Evolutionary conservation across 2,888 invertebrate species (phyloP).

Genomic region (Lasioglossum lativentre): DNA sequence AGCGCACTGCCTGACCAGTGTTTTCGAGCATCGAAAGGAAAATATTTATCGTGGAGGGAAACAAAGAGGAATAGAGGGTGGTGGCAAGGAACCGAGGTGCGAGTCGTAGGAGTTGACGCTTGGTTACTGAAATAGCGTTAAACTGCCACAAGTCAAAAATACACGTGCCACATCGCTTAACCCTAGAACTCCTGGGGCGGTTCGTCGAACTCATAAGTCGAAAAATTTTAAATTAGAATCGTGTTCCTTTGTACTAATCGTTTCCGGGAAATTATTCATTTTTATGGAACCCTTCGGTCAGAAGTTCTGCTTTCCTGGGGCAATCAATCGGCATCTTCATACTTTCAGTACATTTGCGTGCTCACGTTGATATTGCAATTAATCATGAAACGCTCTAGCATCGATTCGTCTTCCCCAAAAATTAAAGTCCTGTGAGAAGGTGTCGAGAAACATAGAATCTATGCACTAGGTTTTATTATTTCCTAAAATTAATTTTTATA

Average conservation of each 20-base stretch:
- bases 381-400: not conserved
- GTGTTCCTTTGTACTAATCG: not conserved
- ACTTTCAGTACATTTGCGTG: not conserved
- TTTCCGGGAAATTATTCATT: not conserved
- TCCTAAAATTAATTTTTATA: not conserved
- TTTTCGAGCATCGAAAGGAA: conserved; percentile 21
- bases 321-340: not conserved
- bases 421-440: not conserved
- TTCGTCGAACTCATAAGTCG: conserved; percentile 18
- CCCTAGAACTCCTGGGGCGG: conserved; percentile 36
- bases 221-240: conserved; percentile 10
- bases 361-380: not conserved
- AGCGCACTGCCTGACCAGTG: not conserved
- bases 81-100: conserved; percentile 34
- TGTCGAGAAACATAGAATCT: not conserved
- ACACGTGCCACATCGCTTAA: conserved; percentile 59
- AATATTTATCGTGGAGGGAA: conserved; percentile 21
- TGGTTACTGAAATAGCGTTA: conserved; percentile 73
- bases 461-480: not conserved
- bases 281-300: not conserved
- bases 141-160: conserved; percentile 75
- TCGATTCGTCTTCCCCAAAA: not conserved
- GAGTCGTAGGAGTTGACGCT: conserved; percentile 63
- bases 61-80: conserved; percentile 31
- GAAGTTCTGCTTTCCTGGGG: not conserved